These are phyloP conservation scores for Stenichneumon culpator DNA, from an alignment of 2,888 invertebrate species.

Conservation along the genomic window DNA sequence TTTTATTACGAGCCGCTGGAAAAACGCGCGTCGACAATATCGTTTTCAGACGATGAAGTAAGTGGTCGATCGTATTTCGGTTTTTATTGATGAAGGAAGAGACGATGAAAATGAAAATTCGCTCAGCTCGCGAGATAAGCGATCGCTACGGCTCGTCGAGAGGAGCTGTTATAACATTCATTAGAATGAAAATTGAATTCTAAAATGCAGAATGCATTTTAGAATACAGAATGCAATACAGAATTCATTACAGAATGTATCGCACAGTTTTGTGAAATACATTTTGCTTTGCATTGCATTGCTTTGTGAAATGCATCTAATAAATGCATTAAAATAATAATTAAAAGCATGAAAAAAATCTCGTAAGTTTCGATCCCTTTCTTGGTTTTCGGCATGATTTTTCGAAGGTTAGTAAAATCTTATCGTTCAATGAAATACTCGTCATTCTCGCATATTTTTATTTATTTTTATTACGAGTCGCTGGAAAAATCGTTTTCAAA, in stretches of 20 bases:
- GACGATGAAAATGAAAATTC: conserved; percentile 15
- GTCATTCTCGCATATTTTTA: background rate
- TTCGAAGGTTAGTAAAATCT: conserved; percentile 72
- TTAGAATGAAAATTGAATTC: conserved; percentile 22
- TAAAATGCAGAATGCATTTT: no score
- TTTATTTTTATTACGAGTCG: conserved; percentile 3
- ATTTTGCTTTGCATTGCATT: no score
- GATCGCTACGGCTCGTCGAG: conserved; percentile 56
- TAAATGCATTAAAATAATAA: no score
- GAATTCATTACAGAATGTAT: no score
- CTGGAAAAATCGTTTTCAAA: background rate
- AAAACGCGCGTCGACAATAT: background rate
- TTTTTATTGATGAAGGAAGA: background rate
- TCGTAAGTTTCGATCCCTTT: conserved; percentile 49
- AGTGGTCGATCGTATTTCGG: conserved; percentile 18
- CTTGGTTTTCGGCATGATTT: conserved; percentile 15
- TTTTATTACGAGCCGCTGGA: background rate
- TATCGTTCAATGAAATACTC: conserved; percentile 61
- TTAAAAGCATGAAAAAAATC: conserved; percentile 60
- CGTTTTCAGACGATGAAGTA: background rate
- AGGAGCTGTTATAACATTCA: conserved; percentile 59
- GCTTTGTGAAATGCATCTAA: no score
- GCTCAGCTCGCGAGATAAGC: conserved; percentile 5
- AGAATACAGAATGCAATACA: no score
- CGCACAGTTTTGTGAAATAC: no score